A percentile compares a stretch with the other conserved stretches of the same genome.
Conservation (phyloP, 2,113 vertebrate species). For the Eira barbara region DNA sequence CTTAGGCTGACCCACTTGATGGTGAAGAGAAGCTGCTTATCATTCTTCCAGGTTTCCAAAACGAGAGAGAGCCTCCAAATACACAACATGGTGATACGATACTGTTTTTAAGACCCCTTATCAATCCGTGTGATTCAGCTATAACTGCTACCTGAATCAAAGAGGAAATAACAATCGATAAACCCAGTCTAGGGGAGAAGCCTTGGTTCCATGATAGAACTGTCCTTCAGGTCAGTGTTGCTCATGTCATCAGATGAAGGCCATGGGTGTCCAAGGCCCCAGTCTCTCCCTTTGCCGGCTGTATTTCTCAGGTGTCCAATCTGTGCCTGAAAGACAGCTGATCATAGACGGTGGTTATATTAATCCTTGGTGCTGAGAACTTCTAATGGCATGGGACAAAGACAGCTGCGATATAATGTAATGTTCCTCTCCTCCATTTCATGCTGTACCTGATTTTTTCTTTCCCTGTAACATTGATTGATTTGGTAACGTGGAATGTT, state of each 20-base stretch:
- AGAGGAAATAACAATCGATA: background rate
- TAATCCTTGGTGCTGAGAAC: slow-evolving; percentile 49
- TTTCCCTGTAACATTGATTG: slow-evolving; percentile 59
- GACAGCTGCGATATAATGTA: slow-evolving; percentile 50
- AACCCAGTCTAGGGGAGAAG: background rate
- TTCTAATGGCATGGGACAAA: slow-evolving; percentile 50
- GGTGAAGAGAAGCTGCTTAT: background rate
- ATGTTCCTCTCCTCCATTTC: slow-evolving; percentile 51
- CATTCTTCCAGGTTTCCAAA: background rate
- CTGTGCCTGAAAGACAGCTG: background rate
- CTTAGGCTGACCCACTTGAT: background rate
- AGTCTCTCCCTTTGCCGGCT: background rate
- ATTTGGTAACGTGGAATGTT: slow-evolving; percentile 70
- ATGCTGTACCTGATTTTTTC: slow-evolving; percentile 57
- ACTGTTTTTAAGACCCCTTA: background rate
- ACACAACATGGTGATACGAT: background rate
- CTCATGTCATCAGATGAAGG: background rate
- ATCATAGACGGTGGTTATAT: background rate
- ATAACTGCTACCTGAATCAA: background rate
- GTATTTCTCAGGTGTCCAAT: background rate
- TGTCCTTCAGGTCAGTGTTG: background rate
- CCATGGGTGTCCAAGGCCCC: background rate
- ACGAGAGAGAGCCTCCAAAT: background rate
- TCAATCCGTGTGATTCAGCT: background rate
- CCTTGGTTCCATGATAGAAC: background rate